Evolutionary conservation across 30 jellyfish, hydroid and myxozoan species (phyloP).

Genomic region (Cassiopea xamachana): DNA sequence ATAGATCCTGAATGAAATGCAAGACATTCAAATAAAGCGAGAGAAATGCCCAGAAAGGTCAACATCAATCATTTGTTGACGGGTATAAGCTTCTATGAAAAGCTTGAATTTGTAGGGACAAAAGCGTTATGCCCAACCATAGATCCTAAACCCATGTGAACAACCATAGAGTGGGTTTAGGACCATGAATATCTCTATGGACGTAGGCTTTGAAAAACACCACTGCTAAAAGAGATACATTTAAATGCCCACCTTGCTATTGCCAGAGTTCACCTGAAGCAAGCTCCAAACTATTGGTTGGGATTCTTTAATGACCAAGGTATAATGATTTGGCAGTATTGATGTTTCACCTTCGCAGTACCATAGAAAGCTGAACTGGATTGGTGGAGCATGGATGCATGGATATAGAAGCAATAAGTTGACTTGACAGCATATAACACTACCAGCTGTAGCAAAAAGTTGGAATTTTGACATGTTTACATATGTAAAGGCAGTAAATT

Average conservation of each 20-base stretch:
- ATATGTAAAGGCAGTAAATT: no score
- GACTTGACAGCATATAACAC: no score
- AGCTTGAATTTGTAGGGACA: neutral
- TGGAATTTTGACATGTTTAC: no score
- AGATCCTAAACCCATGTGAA: no score
- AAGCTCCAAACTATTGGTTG: neutral
- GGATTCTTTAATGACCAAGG: neutral
- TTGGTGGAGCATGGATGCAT: no score
- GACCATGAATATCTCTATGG: neutral
- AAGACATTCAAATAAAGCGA: neutral
- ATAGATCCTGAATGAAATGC: neutral
- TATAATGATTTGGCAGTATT: neutral
- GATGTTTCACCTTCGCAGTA: no score
- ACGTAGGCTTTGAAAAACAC: neutral
- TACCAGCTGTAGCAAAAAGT: no score
- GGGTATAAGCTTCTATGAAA: neutral
- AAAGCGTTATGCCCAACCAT: neutral
- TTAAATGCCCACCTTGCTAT: neutral
- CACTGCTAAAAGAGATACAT: neutral
- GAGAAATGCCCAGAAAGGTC: slow-evolving; percentile 4
- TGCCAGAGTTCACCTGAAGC: slow-evolving; percentile 11
- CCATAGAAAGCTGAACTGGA: no score
- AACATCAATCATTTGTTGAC: slow-evolving; percentile 7
- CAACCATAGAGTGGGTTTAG: neutral
- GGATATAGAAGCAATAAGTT: no score